These are phyloP conservation scores for Setophaga coronata DNA, from an alignment of 2,113 vertebrate species.

Conservation along the genomic window DNA sequence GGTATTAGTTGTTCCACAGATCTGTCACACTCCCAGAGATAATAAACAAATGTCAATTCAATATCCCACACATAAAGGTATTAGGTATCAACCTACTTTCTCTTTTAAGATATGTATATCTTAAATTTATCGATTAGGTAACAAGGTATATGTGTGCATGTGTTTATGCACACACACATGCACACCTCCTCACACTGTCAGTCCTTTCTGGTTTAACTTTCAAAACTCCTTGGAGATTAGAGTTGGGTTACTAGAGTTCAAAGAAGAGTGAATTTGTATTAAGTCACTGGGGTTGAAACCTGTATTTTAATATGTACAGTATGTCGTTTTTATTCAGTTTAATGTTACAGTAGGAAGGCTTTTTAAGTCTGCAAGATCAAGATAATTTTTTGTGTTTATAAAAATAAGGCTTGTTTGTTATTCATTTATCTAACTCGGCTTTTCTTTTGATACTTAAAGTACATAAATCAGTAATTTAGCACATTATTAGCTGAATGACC, in stretches of 20 bases:
- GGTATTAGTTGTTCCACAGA: background rate
- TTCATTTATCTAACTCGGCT: background rate
- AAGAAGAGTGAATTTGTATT: conserved; percentile 9
- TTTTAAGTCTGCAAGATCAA: background rate
- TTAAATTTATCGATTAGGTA: background rate
- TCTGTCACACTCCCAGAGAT: background rate
- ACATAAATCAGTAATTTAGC: background rate
- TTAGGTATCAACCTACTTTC: background rate
- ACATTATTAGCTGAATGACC: background rate
- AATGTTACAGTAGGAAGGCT: background rate
- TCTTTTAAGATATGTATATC: background rate
- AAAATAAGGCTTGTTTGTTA: background rate
- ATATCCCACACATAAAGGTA: background rate
- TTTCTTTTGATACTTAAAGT: background rate
- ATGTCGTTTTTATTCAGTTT: background rate
- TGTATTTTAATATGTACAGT: background rate
- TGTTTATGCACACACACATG: background rate
- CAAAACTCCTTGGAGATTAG: background rate
- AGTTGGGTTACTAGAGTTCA: background rate
- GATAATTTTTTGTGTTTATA: background rate
- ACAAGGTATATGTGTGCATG: background rate
- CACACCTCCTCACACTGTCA: background rate
- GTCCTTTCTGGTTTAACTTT: background rate
- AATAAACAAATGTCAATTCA: background rate
- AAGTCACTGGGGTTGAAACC: background rate